Percentiles rank a stretch among this genome's conserved stretches.
These are phyloP conservation scores for Branchipolynoe longqiensis DNA, from an alignment of 2,888 invertebrate genomes.

Conservation along the genomic window DNA sequence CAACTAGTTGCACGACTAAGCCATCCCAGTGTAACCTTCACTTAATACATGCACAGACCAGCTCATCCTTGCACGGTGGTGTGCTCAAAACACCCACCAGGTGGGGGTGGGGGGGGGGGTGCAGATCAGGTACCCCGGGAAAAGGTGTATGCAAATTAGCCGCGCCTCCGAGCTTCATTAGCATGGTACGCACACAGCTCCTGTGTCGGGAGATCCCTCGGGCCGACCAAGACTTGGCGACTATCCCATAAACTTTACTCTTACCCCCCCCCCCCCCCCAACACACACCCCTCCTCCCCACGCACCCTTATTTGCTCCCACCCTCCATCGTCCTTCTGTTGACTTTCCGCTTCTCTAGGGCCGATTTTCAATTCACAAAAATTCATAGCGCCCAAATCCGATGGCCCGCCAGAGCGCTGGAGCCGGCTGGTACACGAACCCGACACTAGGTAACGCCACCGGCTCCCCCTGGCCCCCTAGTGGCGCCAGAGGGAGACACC, in stretches of 20 bases:
- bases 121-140: background rate
- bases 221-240: background rate
- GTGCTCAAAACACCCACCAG: constrained; percentile 1
- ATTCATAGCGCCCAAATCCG: constrained; percentile 24
- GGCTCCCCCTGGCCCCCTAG: background rate
- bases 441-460: background rate
- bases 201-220: background rate
- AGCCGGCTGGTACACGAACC: constrained; percentile 48
- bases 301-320: constrained; percentile 14
- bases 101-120: background rate
- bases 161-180: background rate
- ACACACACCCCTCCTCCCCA: too few relatives aligned
- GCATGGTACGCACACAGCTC: constrained; percentile 9
- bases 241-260: constrained; percentile 52
- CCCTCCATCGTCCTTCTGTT: background rate
- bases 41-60: background rate
- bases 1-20: too few relatives aligned
- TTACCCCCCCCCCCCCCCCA: too few relatives aligned
- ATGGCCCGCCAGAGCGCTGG: background rate
- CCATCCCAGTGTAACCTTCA: too few relatives aligned
- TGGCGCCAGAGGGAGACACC: constrained; percentile 4
- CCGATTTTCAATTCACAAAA: constrained; percentile 47
- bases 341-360: background rate
- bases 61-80: too few relatives aligned
- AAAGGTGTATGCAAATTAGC: background rate